Percentiles rank a stretch among this genome's conserved stretches.
Evolutionary conservation across 2,797 vertebrate genomes (phyloP).

Genomic region (Pipistrellus kuhlii): DNA sequence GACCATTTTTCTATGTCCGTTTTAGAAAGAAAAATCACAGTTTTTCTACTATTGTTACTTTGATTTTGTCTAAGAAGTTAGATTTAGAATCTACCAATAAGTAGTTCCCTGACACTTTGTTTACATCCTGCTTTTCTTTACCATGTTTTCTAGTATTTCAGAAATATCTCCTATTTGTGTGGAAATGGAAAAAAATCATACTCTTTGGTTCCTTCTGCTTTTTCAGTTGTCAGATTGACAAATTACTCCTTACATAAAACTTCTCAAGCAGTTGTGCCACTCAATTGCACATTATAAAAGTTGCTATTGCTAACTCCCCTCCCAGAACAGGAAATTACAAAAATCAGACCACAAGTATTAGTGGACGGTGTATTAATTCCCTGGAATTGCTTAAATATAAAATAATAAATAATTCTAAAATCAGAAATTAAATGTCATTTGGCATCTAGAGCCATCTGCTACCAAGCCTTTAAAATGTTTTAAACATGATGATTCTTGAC

Average conservation of each 20-base stretch:
- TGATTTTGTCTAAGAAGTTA: background rate
- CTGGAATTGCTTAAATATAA: background rate
- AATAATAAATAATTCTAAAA: background rate
- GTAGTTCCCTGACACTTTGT: background rate
- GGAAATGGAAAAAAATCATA: background rate
- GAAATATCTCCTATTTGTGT: background rate
- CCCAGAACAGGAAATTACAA: background rate
- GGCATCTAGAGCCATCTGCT: background rate
- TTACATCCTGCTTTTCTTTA: background rate
- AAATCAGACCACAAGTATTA: background rate
- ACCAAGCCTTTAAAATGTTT: background rate
- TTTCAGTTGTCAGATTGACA: background rate
- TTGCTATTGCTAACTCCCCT: background rate
- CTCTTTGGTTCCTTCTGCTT: background rate
- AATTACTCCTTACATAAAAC: conserved; percentile 5
- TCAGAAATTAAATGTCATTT: conserved; percentile 7
- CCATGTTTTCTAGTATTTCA: background rate
- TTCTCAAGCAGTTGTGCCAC: background rate
- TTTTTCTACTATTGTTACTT: background rate
- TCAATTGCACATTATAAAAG: background rate
- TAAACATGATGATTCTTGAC: background rate
- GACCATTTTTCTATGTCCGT: background rate
- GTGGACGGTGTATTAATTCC: background rate
- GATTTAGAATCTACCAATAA: background rate
- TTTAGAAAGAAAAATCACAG: background rate